phyloP scores from a whole-genome alignment of 2,797 vertebrate species.

The Phalanger gymnotis region DNA sequence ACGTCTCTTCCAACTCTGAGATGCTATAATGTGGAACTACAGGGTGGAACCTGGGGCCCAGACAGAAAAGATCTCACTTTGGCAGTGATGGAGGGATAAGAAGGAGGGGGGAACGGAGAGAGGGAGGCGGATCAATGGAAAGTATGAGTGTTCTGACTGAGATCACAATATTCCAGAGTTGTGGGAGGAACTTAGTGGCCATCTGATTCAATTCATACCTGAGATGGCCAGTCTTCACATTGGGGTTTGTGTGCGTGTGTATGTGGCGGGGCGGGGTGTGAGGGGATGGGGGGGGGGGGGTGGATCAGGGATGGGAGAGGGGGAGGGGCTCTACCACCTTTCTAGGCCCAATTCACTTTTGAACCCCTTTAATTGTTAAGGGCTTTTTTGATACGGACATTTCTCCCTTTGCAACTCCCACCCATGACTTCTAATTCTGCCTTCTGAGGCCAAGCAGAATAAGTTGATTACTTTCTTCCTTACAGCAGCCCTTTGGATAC shows the following conservation, averaged over 20 bases:
- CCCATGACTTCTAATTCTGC: neutral
- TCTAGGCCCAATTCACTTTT: neutral
- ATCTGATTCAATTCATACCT: neutral
- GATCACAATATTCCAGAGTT: neutral
- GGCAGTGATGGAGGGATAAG: slow-evolving; percentile 26
- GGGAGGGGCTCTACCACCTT: neutral
- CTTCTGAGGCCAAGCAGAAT: neutral
- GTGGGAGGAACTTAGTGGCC: neutral
- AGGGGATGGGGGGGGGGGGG: neutral
- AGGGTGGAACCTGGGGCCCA: neutral
- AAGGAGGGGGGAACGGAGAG: neutral
- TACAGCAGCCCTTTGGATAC: neutral
- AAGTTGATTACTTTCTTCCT: neutral
- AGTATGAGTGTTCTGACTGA: neutral
- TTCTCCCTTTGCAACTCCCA: neutral
- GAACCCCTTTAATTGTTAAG: neutral
- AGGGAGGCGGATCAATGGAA: neutral
- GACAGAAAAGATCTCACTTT: neutral
- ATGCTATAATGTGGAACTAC: neutral
- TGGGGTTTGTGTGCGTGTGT: too few relatives aligned
- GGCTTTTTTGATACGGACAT: neutral
- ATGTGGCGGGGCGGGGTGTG: too few relatives aligned
- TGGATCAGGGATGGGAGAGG: neutral
- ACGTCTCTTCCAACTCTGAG: neutral
- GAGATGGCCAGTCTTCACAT: neutral